Conservation (phyloP, 2,797 vertebrate genomes). For the Coilia nasus region DNA sequence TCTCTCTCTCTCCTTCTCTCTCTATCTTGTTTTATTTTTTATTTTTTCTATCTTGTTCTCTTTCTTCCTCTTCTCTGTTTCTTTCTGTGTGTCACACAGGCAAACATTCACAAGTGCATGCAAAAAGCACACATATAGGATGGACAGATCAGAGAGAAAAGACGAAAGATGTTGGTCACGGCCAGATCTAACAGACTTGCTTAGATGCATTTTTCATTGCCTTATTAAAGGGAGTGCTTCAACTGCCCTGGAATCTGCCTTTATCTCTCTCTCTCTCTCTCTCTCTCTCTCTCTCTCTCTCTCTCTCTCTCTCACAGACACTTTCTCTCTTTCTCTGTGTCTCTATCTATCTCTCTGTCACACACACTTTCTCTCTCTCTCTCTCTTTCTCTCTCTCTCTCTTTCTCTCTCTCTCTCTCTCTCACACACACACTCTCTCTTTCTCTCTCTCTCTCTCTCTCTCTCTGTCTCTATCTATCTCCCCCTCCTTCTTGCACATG, state of each 20-base stretch:
- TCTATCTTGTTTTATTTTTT: too few relatives aligned
- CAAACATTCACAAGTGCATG: background rate
- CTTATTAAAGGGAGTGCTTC: background rate
- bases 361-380: too few relatives aligned
- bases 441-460: too few relatives aligned
- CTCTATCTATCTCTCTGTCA: too few relatives aligned
- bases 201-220: background rate
- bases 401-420: too few relatives aligned
- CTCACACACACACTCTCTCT: too few relatives aligned
- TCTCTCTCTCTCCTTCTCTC: conserved; percentile 45
- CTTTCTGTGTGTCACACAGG: background rate
- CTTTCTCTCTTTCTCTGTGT: too few relatives aligned
- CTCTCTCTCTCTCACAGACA: background rate
- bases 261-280: conserved; percentile 15
- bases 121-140: background rate
- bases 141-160: background rate
- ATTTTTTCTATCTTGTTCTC: too few relatives aligned
- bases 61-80: too few relatives aligned
- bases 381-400: too few relatives aligned
- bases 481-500: too few relatives aligned
- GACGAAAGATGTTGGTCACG: background rate
- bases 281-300: background rate
- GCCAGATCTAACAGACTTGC: background rate
- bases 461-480: too few relatives aligned
- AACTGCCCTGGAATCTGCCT: background rate